A percentile compares a stretch with the other conserved stretches of the same genome.
These are phyloP conservation scores for Samia ricini DNA, from an alignment of 1,140 invertebrate species.

Conservation along the genomic window DNA sequence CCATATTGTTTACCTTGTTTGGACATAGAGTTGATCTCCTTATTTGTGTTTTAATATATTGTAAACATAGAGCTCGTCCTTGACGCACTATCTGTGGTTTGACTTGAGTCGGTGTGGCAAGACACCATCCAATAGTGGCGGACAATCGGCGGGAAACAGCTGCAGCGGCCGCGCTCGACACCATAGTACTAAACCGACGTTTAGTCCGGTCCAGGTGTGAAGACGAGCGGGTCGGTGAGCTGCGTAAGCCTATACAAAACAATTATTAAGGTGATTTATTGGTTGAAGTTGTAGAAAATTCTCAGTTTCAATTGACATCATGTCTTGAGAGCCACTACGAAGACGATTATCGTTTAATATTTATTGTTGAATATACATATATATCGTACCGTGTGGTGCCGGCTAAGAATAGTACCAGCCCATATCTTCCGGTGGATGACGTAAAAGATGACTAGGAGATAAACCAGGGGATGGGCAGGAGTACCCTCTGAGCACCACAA, in stretches of 20 bases:
- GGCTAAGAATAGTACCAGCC: too few relatives aligned
- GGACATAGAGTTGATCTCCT: conserved; percentile 48
- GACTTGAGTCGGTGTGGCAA: conserved; percentile 62
- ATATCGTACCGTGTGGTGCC: too few relatives aligned
- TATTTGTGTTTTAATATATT: conserved; percentile 69
- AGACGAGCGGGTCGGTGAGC: conserved; percentile 41
- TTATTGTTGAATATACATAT: too few relatives aligned
- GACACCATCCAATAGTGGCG: conserved; percentile 69
- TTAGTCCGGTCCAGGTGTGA: conserved; percentile 66
- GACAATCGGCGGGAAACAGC: conserved; percentile 66
- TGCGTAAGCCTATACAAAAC: conserved; percentile 25
- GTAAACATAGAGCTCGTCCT: conserved; percentile 67
- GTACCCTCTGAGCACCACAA: too few relatives aligned
- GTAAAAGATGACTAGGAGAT: too few relatives aligned
- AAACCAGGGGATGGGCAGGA: too few relatives aligned
- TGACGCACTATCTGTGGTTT: conserved; percentile 69
- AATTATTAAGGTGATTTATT: too few relatives aligned
- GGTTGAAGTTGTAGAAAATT: too few relatives aligned
- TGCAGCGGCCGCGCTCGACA: conserved; percentile 56
- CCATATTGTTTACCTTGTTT: conserved; percentile 46
- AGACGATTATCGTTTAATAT: too few relatives aligned
- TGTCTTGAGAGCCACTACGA: too few relatives aligned
- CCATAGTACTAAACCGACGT: conserved; percentile 69
- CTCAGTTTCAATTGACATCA: too few relatives aligned
- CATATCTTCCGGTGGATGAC: too few relatives aligned